Conservation (phyloP, 2,113 vertebrate species). For the Engraulis encrasicolus region DNA sequence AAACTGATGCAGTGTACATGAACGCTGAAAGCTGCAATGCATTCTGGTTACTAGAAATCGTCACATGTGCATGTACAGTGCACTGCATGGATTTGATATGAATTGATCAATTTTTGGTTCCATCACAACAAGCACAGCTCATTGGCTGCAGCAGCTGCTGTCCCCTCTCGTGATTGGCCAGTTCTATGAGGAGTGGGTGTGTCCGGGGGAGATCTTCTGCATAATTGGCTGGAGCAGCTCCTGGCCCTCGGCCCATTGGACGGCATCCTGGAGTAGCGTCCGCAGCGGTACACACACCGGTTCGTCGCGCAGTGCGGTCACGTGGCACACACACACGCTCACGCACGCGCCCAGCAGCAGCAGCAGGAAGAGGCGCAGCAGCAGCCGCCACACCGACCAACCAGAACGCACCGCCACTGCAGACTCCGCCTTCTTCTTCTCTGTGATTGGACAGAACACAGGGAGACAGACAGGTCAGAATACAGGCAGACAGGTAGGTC, state of each 20-base stretch:
- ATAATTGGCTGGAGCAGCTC: slow-evolving; percentile 82
- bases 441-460: slow-evolving; percentile 41
- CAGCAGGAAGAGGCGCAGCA: slow-evolving; percentile 77
- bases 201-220: slow-evolving; percentile 76
- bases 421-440: slow-evolving; percentile 55
- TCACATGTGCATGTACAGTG: no score
- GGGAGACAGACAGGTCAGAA: neutral
- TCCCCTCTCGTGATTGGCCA: no score
- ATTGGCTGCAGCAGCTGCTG: no score
- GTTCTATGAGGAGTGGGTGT: no score
- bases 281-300: slow-evolving; percentile 80
- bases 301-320: slow-evolving; percentile 82
- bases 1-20: no score
- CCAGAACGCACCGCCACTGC: slow-evolving; percentile 50
- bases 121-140: no score
- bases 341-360: slow-evolving; percentile 73
- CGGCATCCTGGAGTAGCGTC: slow-evolving; percentile 74
- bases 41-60: no score
- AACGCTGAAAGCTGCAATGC: no score
- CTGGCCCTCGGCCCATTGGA: slow-evolving; percentile 81
- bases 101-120: no score
- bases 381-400: slow-evolving; percentile 63
- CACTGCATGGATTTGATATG: no score
- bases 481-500: no score
- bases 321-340: slow-evolving; percentile 72